A percentile compares a stretch with the other conserved stretches of the same genome.
These are phyloP conservation scores for Ictidomys tridecemlineatus DNA, from an alignment of 2,113 vertebrate species.

Conservation along the genomic window DNA sequence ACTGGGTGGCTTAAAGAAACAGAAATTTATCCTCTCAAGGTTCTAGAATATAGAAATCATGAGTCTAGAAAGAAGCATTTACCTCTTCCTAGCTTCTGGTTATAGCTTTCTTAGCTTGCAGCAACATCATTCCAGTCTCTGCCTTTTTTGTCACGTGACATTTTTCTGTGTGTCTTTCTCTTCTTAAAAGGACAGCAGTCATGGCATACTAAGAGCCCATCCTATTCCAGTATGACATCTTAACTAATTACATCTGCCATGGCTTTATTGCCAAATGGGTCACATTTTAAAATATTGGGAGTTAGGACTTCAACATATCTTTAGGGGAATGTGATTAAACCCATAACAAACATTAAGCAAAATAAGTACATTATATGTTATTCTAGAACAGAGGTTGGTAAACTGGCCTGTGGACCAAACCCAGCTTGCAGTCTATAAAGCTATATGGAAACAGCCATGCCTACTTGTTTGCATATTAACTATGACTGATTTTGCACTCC, in stretches of 20 bases:
- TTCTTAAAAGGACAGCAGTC: background rate
- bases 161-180: background rate
- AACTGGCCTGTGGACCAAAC: background rate
- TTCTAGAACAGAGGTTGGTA: background rate
- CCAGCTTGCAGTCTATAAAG: background rate
- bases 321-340: background rate
- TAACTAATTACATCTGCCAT: background rate
- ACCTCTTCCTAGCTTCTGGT: background rate
- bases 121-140: background rate
- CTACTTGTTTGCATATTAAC: no score
- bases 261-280: background rate
- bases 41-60: background rate
- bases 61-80: background rate
- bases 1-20: background rate
- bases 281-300: background rate
- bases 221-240: background rate
- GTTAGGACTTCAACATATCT: background rate
- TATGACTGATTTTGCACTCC: background rate
- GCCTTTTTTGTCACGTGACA: background rate
- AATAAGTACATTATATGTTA: background rate
- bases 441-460: background rate
- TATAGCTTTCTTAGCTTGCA: background rate
- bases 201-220: background rate
- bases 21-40: background rate
- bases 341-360: background rate